A percentile compares a stretch with the other conserved stretches of the same genome.
These are phyloP conservation scores for Leptinotarsa tumamoca DNA, from an alignment of 2,888 invertebrate species.

Conservation along the genomic window DNA sequence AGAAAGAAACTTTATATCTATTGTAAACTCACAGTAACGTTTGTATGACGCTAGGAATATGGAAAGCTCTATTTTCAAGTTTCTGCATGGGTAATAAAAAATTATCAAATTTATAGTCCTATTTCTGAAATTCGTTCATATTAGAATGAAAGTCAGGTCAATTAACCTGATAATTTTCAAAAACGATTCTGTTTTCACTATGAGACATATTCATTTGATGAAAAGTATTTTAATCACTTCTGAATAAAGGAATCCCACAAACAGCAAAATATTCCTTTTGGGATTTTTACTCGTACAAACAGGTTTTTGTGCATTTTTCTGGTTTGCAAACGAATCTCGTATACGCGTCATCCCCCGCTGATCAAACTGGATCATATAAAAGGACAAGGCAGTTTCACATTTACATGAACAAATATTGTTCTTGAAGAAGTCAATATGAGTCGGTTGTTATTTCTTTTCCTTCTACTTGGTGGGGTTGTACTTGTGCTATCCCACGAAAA, in stretches of 20 bases:
- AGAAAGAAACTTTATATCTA: no score
- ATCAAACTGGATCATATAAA: background rate
- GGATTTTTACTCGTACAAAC: background rate
- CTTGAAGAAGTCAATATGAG: slow-evolving; percentile 12
- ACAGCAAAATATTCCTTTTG: background rate
- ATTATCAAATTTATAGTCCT: no score
- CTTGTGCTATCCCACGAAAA: slow-evolving; percentile 3
- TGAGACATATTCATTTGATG: no score
- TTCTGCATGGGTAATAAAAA: no score
- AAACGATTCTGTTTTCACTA: no score
- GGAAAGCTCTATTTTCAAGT: no score
- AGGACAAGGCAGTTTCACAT: background rate
- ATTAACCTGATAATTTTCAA: no score
- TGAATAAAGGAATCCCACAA: background rate
- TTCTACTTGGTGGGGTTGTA: background rate
- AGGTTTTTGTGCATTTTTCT: slow-evolving; percentile 6
- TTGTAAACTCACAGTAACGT: no score
- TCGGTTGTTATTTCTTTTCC: slow-evolving; percentile 2
- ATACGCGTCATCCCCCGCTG: background rate
- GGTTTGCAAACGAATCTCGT: background rate
- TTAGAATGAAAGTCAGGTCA: no score
- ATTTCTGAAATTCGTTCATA: no score
- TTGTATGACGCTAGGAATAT: no score
- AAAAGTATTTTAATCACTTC: no score
- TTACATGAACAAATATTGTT: background rate